Base-by-base conservation (phyloP, 2,797 vertebrate species). In the Petrocephalus sullivani region DNA sequence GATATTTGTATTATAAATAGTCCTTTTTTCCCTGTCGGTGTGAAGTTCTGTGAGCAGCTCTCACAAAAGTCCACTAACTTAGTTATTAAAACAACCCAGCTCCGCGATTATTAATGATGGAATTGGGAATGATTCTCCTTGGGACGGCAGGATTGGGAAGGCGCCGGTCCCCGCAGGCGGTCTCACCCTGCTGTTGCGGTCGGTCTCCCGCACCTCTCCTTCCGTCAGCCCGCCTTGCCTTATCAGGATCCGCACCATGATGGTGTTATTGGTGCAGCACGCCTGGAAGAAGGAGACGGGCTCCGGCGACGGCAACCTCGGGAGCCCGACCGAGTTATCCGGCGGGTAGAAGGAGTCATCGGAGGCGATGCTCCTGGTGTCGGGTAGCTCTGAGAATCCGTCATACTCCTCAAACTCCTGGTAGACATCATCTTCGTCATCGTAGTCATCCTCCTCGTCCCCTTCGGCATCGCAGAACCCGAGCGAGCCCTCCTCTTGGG, bases 311-410 rank as follows among this genome's bases (percentile, higher is more conserved):
- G 14, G 92, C 3, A 89, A 61, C 82, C 92, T 91, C n/a, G 53
- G 81, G 33, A 81, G 87, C 23, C 14, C 37, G 5, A 90, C 33
- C 0, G 91, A 89, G 4, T 87, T 91, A 0, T 93, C 92, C 0
- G 93, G 93, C 0, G 97, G 97, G 91, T 98, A 99, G 93, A 97
- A 99, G 12, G 98, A 98, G 90, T 99, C 97, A 10, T 98, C 97
- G 0, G 98, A 98, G 21, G 93, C 92, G 37, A 98, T 92, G 93
- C 97, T 99, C 81, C 90, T 94, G 2, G 92, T 94, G 91, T 98
- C 98, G 5, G 93, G 91, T 81, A 92, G 93, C 58, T 96, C 93
- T 0, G 95, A 95, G n/a, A 97, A 97, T 90, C 98, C 97, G 53
- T 94, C 95, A 88, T 94, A 89, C 90, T 96, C 95, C 89, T 96